Evolutionary conservation across 2,888 invertebrate genomes (phyloP).

Genomic region (Phytoseiulus persimilis): DNA sequence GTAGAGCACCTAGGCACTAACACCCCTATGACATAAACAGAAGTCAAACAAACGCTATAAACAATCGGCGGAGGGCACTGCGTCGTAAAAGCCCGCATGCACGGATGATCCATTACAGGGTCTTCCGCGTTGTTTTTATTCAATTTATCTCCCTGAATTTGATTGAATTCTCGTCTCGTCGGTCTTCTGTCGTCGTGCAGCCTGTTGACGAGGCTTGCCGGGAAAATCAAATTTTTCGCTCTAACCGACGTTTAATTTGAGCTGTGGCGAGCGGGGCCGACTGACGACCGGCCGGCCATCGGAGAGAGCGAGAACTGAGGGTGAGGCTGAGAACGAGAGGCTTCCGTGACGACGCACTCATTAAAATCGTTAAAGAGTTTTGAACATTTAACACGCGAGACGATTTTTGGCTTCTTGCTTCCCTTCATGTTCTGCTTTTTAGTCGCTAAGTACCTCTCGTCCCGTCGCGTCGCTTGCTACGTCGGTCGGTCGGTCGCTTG

Average conservation of each 20-base stretch:
- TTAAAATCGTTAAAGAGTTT: conserved; percentile 5
- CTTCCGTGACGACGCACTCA: neutral
- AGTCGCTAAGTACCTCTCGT: conserved; percentile 5
- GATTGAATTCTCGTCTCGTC: neutral
- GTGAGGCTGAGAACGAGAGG: neutral
- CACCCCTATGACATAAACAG: neutral
- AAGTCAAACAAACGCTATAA: neutral
- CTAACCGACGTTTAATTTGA: neutral
- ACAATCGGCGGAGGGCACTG: neutral
- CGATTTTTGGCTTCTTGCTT: neutral
- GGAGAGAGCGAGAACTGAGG: neutral
- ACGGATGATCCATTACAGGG: neutral
- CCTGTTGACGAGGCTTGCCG: neutral
- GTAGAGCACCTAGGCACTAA: neutral
- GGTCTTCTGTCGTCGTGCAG: neutral
- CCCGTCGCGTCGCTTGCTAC: neutral
- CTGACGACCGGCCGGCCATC: neutral
- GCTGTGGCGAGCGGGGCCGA: neutral
- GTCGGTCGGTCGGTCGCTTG: neutral
- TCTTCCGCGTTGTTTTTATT: neutral
- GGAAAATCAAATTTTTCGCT: neutral
- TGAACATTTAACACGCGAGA: neutral
- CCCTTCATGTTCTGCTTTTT: neutral
- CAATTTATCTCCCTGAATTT: neutral
- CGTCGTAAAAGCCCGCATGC: neutral